These are phyloP conservation scores for Columba livia DNA, from an alignment of 2,113 vertebrate species.

Conservation along the genomic window DNA sequence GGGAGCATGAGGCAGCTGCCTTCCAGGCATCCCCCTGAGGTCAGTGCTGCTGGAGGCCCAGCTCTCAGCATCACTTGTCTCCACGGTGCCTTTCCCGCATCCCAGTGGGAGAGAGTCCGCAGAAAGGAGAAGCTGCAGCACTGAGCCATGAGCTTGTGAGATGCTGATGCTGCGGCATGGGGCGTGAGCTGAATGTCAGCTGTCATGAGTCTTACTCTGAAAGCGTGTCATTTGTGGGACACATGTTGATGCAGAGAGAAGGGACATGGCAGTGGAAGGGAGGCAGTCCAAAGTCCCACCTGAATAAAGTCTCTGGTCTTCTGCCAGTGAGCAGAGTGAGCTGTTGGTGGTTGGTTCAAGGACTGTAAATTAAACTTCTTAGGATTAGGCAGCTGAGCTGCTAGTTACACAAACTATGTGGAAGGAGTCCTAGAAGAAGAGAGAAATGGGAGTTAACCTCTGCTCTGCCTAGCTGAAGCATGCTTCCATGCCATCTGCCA, in stretches of 20 bases:
- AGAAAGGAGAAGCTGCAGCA: background rate
- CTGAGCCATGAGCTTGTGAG: background rate
- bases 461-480: background rate
- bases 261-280: background rate
- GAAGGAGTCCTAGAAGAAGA: background rate
- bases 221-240: background rate
- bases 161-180: background rate
- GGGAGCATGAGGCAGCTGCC: background rate
- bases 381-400: background rate
- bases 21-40: background rate
- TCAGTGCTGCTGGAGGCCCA: background rate
- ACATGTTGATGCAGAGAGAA: background rate
- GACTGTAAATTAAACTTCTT: background rate
- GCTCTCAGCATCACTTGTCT: background rate
- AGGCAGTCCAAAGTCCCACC: background rate
- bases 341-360: background rate
- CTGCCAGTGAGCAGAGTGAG: rapidly evolving
- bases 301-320: background rate
- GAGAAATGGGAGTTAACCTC: background rate
- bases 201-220: rapidly evolving
- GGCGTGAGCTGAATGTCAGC: background rate
- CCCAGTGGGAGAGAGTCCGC: rapidly evolving
- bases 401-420: background rate
- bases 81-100: background rate
- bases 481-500: background rate